A percentile compares a stretch with the other conserved stretches of the same genome.
Evolutionary conservation across 2,113 vertebrate genomes (phyloP).

Genomic region (Forbesichthys agassizii): DNA sequence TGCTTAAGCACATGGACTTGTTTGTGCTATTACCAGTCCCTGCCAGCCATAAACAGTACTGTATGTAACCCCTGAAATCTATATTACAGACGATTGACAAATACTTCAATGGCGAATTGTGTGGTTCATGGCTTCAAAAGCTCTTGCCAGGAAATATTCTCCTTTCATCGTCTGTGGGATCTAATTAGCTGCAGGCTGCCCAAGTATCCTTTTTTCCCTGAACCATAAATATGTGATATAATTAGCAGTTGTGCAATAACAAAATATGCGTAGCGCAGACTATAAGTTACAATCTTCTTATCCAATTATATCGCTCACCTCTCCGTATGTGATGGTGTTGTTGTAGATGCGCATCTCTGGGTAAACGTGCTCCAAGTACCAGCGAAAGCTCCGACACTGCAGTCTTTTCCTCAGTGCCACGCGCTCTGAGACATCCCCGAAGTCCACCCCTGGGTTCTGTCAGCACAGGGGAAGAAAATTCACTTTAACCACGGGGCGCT

Average conservation of each 20-base stretch:
- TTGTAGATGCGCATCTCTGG: constrained; percentile 98
- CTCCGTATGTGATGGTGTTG: constrained; percentile 96
- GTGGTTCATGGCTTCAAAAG: constrained; percentile 10
- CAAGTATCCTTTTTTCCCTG: constrained; percentile 9
- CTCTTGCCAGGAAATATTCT: constrained; percentile 14
- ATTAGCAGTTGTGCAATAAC: constrained; percentile 3
- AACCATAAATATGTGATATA: constrained; percentile 18
- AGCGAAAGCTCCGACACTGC: constrained; percentile 93
- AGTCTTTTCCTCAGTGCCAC: constrained; percentile 87
- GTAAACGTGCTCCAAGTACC: constrained; percentile 98
- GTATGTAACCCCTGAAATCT: neutral
- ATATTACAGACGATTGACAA: neutral
- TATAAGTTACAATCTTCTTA: neutral
- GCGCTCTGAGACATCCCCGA: constrained; percentile 93
- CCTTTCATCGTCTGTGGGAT: constrained; percentile 17
- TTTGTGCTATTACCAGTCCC: neutral
- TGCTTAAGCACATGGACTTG: neutral
- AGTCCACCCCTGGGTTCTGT: constrained; percentile 96
- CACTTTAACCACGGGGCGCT: constrained; percentile 11
- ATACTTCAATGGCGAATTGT: neutral
- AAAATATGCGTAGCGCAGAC: neutral
- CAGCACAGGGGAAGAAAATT: constrained; percentile 20
- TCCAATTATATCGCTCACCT: constrained; percentile 79
- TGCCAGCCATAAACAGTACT: neutral
- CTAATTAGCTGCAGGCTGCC: constrained; percentile 2